Conservation (phyloP, 2,113 vertebrate genomes). For the Nothocercus nigrocapillus region DNA sequence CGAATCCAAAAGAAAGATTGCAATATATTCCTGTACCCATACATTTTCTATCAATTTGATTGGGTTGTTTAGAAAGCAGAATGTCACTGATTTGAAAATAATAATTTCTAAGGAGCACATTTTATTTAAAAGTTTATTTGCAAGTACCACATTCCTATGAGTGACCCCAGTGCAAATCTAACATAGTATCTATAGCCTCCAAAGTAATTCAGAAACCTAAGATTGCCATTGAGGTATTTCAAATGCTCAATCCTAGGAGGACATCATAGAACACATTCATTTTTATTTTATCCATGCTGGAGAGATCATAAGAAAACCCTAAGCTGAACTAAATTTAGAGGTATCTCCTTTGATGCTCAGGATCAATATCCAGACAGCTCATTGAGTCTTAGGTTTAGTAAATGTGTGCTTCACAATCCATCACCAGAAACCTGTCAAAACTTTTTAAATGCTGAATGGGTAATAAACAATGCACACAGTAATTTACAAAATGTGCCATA, state of each 20-base stretch:
- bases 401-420: neutral
- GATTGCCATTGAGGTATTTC: neutral
- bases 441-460: neutral
- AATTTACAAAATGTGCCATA: neutral
- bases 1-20: neutral
- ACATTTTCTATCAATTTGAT: neutral
- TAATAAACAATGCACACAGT: neutral
- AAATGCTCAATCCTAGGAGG: neutral
- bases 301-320: neutral
- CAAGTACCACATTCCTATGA: neutral
- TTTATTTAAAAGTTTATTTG: neutral
- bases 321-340: neutral
- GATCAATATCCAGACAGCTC: neutral
- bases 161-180: neutral
- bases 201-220: neutral
- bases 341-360: neutral
- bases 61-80: neutral
- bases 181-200: neutral
- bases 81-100: neutral
- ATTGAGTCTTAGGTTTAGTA: neutral
- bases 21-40: neutral
- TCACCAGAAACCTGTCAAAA: neutral
- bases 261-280: neutral
- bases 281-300: neutral
- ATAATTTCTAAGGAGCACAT: neutral